Evolutionary conservation across 2,797 vertebrate genomes (phyloP), one percentile per base, ranked within the genome.

Genomic region (Iguana delicatissima): DNA sequence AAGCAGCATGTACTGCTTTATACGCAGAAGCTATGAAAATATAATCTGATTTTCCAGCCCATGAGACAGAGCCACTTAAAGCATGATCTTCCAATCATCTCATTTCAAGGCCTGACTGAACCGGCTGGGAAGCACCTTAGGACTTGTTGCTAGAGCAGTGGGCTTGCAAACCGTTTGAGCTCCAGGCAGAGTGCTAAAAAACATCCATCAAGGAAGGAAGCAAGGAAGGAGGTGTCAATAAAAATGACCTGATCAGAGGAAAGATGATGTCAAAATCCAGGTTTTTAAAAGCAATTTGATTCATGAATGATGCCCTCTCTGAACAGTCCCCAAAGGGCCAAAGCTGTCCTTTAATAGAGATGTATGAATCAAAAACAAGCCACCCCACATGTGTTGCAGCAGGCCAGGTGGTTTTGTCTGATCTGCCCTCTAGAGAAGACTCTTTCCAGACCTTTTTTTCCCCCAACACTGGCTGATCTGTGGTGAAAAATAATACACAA

Each of bases 21-120:
- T 64, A 93, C 95, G 94, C 93, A 72, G 84, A 95, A 94, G 73
- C 83, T 64, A 4, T 82, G 88, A 90, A 95, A 93, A 93, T 82
- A 79, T 80, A 93, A 95, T 90, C 84, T 89, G 89, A 93, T 96
- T 94, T 94, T 80, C 52, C 69, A 55, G 59, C 85, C 86, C 13
- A 0, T n/a, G 69, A 87, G 91, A 91, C 59, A 67, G 32, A 94
- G 59, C 0, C 92, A 81, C 88, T 95, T 77, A 91, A 93, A 90
- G 81, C 76, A 76, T 0, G 0, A 32, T 86, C 93, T 94, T 85
- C 86, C 46, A 88, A 74, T 35, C 38, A 0, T 80, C 73, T 93
- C 82, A 42, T 82, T 91, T 82, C 77, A 59, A 16, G 0, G 0
- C 52, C 50, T 87, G 64, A 81, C 79, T 52, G 89, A 92, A 81